phyloP scores from a whole-genome alignment of 2,797 vertebrate species.

The Pipistrellus pygmaeus region DNA sequence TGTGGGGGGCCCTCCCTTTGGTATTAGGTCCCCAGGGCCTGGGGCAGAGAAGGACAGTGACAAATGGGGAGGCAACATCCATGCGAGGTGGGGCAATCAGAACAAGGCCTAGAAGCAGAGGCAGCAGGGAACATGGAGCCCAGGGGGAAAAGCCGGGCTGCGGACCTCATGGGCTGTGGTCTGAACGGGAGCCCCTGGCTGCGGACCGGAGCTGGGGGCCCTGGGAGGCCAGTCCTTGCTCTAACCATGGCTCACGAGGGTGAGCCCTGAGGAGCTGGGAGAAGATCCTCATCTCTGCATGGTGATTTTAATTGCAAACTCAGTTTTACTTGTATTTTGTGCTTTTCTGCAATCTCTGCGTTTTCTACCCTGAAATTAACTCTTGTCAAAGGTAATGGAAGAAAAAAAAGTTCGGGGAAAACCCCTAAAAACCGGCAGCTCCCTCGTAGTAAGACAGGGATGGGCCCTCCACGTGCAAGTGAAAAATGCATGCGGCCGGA shows the following conservation, averaged over 20 bases:
- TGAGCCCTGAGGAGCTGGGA: neutral
- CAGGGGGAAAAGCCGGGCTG: slow-evolving; percentile 19
- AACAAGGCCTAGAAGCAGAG: slow-evolving; percentile 28
- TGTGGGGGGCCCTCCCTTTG: slow-evolving; percentile 88
- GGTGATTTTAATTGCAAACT: no score
- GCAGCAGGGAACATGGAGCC: slow-evolving; percentile 12
- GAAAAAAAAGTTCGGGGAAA: neutral
- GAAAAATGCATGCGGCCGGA: rapidly evolving
- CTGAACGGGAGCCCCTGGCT: neutral
- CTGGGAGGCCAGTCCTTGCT: neutral
- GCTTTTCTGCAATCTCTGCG: no score
- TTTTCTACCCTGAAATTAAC: neutral
- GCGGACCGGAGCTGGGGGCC: neutral
- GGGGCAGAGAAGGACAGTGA: slow-evolving; percentile 69
- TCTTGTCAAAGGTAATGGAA: neutral
- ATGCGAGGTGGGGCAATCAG: neutral
- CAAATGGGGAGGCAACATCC: slow-evolving; percentile 20
- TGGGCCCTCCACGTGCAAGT: neutral
- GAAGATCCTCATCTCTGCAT: neutral
- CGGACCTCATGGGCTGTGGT: rapidly evolving
- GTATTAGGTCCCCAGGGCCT: slow-evolving; percentile 85
- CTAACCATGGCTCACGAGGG: no score
- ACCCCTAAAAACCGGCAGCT: neutral
- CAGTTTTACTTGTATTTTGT: neutral
- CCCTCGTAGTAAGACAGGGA: neutral